Conservation (phyloP, 2,888 invertebrate genomes). For the Phyto melanocephala region DNA sequence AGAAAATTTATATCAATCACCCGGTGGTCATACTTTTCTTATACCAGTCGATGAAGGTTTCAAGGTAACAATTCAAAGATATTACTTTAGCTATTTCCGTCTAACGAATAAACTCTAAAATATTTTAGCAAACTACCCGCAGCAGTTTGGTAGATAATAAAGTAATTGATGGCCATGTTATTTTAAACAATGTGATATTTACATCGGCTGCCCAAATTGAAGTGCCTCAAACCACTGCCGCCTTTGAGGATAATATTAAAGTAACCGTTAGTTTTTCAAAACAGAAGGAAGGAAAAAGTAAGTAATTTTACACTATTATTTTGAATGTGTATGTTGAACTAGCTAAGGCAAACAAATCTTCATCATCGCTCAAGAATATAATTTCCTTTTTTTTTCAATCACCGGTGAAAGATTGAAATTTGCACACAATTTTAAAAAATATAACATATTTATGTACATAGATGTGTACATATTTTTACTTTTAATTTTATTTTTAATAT, state of each 20-base stretch:
- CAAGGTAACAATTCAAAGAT: constrained; percentile 82
- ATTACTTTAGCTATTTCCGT: neutral
- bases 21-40: constrained; percentile 92
- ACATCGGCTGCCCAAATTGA: constrained; percentile 88
- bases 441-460: too few species aligned
- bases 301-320: constrained; percentile 68
- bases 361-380: too few species aligned
- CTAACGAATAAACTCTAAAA: neutral
- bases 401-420: too few species aligned
- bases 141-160: constrained; percentile 89
- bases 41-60: constrained; percentile 94
- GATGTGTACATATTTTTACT: too few species aligned
- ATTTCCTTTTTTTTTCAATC: too few species aligned
- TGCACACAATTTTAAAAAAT: too few species aligned
- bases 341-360: too few species aligned
- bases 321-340: too few species aligned
- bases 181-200: constrained; percentile 91
- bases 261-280: constrained; percentile 90
- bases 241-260: constrained; percentile 90
- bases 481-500: too few species aligned
- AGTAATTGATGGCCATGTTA: constrained; percentile 93
- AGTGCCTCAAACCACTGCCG: constrained; percentile 87
- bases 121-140: constrained; percentile 82
- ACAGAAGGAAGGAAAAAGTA: constrained; percentile 85
- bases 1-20: constrained; percentile 86